Evolutionary conservation across 2,113 vertebrate species (phyloP).

Genomic region (Herpailurus yagouaroundi): DNA sequence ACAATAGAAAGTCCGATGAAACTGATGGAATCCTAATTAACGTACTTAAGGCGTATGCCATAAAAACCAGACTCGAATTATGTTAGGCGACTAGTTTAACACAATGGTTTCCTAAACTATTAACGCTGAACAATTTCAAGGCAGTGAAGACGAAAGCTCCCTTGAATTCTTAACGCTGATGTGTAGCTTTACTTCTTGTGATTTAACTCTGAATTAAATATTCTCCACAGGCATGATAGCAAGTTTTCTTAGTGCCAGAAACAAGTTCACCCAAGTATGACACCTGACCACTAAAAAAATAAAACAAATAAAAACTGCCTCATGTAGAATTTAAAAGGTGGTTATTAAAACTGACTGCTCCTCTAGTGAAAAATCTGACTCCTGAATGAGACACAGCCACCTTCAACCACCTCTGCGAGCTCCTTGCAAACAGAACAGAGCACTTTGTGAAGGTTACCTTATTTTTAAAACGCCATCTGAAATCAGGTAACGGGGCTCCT

Average conservation of each 20-base stretch:
- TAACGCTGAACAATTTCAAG: slow-evolving; percentile 36
- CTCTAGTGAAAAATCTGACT: slow-evolving; percentile 9
- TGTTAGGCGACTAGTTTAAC: slow-evolving; percentile 20
- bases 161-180: not conserved
- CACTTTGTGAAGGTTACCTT: not conserved
- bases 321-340: slow-evolving; percentile 11
- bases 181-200: slow-evolving; percentile 35
- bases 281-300: not conserved
- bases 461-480: slow-evolving; percentile 3
- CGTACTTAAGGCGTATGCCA: not conserved
- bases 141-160: slow-evolving; percentile 16
- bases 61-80: slow-evolving; percentile 23
- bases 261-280: slow-evolving; percentile 39
- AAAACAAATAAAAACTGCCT: not conserved
- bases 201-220: slow-evolving; percentile 43
- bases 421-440: not conserved
- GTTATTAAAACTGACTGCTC: not conserved
- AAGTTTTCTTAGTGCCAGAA: slow-evolving; percentile 56
- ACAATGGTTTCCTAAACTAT: slow-evolving; percentile 25
- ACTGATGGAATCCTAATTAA: not conserved
- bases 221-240: not conserved
- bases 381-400: not conserved
- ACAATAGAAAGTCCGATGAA: slow-evolving; percentile 45
- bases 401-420: not conserved
- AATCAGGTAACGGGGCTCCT: not conserved